Conservation (phyloP, 2,888 invertebrate genomes). For the Lymantria monacha region DNA sequence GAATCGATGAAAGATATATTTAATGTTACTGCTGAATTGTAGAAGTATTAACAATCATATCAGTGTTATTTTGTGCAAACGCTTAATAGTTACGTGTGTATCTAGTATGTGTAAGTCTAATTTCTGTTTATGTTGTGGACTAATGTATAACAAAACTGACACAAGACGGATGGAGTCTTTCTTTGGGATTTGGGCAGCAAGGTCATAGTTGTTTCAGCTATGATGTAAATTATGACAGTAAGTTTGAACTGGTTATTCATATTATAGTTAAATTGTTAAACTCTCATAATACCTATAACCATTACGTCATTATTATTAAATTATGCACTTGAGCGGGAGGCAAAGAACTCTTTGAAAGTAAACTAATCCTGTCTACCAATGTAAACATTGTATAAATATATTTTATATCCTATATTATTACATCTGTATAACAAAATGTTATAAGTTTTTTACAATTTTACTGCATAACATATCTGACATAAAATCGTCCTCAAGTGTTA, state of each 20-base stretch:
- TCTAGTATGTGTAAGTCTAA: constrained; percentile 16
- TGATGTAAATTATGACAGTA: constrained; percentile 70
- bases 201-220: constrained; percentile 53
- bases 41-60: constrained; percentile 1
- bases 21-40: constrained; percentile 2
- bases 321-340: too few relatives aligned
- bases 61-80: constrained; percentile 13
- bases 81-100: constrained; percentile 7
- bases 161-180: constrained; percentile 32
- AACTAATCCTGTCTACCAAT: too few relatives aligned
- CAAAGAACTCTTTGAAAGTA: too few relatives aligned
- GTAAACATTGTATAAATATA: too few relatives aligned
- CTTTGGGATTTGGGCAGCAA: constrained; percentile 50
- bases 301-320: too few relatives aligned
- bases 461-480: too few relatives aligned
- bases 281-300: background rate
- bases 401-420: too few relatives aligned
- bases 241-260: constrained; percentile 39
- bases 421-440: too few relatives aligned
- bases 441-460: too few relatives aligned
- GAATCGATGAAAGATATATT: constrained; percentile 5
- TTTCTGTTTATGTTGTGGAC: constrained; percentile 18
- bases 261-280: background rate
- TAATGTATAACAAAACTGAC: constrained; percentile 21
- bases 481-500: too few relatives aligned